Evolutionary conservation across 2,888 invertebrate genomes (phyloP), one percentile per base, ranked within the genome.

Genomic region (Latrodectus elegans): DNA sequence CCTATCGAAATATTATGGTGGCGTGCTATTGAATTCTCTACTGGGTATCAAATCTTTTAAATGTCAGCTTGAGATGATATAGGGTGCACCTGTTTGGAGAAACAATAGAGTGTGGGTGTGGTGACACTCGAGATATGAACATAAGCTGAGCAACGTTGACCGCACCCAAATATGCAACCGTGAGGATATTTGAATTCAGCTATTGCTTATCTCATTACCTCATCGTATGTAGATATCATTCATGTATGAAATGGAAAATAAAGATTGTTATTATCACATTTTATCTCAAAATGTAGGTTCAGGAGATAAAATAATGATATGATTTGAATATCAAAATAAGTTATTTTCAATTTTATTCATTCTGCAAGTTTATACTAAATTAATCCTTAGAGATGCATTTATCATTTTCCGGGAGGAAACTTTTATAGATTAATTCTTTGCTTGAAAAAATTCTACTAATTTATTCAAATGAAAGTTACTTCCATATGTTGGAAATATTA

Each of bases 101-200:
- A 83, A 84, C 84, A 84, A 84, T 84, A 84, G 77, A 51, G 17
- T 17, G 12, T 64, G 84, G 84, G 84, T 84, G 84, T 84, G 84
- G 84, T 78, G 84, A 84, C 84, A 84, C 77, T 72, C 72, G 26
- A 55, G 65, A 72, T 77, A 84, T 72, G 84, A 77, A 72, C 65
- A 65, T 52, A 55, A 60, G 53, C 55, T 22, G 53, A 65, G 14
- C 74, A 26, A 55, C n/a, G 12, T 68, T 60, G 64, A 84, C 84
- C 84, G 77, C 84, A 84, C 84, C 84, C 84, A 84, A 75, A 80
- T 49, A 68, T 68, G 74, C 74, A 82, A 75, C 74, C 74, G 74
- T 82, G 12, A 60, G 75, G 68, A 74, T 68, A 60, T 75, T 75
- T 75, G 75, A 82, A 75, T 82, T 60, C 68, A 65, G 70, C 75